Base-by-base conservation (phyloP, 2,888 invertebrate species). In the Megalurothrips usitatus region DNA sequence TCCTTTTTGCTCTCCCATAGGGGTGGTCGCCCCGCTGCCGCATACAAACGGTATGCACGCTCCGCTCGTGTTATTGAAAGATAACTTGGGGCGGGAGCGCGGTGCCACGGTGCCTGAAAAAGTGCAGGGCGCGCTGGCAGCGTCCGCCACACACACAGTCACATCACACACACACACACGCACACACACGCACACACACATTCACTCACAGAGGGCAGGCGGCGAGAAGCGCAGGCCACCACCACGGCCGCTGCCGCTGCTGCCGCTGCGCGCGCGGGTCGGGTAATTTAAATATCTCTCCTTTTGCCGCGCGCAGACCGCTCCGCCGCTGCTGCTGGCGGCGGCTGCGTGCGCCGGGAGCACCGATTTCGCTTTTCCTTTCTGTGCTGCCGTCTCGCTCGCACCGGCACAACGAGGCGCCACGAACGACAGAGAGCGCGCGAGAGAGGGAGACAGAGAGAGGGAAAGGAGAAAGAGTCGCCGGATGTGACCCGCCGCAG, bases 251-350 rank as follows among this genome's bases (percentile, higher is more conserved):
- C 34, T n/a, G n/a, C n/a, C n/a, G n/a, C n/a, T n/a, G n/a, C n/a
- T n/a, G n/a, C n/a, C n/a, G n/a, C n/a, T n/a, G n/a, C 17, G 6
- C 58, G 19, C 58, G 14, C 58, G 58, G 58, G 58, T 19, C 19
- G 58, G 68, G 68, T 75, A 75, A 75, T 75, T 75, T 75, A 75
- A 75, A 75, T 75, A 75, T 75, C 26, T 75, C 26, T 75, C 68
- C 26, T 26, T 26, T 26, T 52, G 52, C 52, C 34, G 34, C 34
- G 34, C 34, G 34, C 34, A 10, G 12, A 2, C 52, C 52, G 52
- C 52, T 52, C 19, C 14, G 52, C 34, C 34, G 34, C 34, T 43
- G n/a, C 34, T 6, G 34, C 34, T 4, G 34, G 34, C 34, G 34
- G 34, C 17, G 58, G 58, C 58, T 58, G 58, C 19, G 58, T 58